phyloP scores from a whole-genome alignment of 2,113 vertebrate species.

The Brachyhypopomus gauderio region DNA sequence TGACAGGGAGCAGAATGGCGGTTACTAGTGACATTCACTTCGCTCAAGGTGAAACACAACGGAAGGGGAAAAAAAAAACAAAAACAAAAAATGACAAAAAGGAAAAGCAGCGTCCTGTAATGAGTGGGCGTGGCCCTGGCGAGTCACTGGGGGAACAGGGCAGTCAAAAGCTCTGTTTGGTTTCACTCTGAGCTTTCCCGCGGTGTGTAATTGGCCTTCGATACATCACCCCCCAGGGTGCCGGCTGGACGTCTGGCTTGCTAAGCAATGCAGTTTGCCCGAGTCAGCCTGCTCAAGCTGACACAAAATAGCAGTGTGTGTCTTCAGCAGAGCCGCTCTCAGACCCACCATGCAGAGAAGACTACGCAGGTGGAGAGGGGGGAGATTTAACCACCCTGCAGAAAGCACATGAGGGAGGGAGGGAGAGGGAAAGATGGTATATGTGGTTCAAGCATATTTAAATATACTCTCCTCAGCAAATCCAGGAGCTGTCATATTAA shows the following conservation, averaged over 20 bases:
- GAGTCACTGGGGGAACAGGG: constrained; percentile 39
- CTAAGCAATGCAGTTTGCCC: not conserved
- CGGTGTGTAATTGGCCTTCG: constrained; percentile 38
- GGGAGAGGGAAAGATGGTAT: constrained; percentile 42
- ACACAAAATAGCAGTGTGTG: constrained; percentile 39
- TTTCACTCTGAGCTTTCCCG: constrained; percentile 35
- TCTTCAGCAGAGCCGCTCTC: constrained; percentile 24
- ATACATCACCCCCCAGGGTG: constrained; percentile 34
- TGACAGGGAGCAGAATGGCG: not conserved
- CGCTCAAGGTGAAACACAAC: constrained; percentile 16
- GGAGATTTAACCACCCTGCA: constrained; percentile 53
- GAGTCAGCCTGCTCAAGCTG: constrained; percentile 36
- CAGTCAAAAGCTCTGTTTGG: constrained; percentile 37
- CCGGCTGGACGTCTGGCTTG: constrained; percentile 26
- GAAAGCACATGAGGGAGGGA: constrained; percentile 26
- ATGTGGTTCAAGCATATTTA: constrained; percentile 69
- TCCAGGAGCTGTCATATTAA: constrained; percentile 73
- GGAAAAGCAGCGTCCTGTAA: not conserved
- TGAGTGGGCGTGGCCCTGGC: constrained; percentile 26
- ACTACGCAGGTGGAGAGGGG: constrained; percentile 30
- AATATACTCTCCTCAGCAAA: constrained; percentile 74
- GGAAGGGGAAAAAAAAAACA: not conserved
- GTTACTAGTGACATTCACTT: constrained; percentile 9
- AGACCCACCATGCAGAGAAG: not conserved
- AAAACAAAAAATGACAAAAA: not conserved